phyloP scores from a whole-genome alignment of 2,888 invertebrate species.

The Bellardia pandia region DNA sequence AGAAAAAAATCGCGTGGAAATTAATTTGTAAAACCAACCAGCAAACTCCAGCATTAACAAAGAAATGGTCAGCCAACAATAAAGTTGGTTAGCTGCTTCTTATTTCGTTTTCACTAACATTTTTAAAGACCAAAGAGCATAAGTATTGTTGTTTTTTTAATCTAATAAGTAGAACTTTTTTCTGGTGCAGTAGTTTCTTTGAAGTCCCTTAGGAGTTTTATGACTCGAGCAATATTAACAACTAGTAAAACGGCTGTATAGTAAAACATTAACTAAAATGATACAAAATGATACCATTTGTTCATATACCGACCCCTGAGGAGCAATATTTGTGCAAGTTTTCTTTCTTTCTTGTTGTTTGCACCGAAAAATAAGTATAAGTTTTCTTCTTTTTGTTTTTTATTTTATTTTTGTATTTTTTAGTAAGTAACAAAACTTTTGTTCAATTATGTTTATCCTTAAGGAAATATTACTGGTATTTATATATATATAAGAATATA shows the following conservation, averaged over 20 bases:
- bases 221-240: constrained; percentile 39
- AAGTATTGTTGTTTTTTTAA: neutral
- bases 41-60: constrained; percentile 22
- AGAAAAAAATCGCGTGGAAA: constrained; percentile 21
- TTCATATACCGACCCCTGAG: constrained; percentile 38
- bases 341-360: neutral
- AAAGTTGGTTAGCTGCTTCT: neutral
- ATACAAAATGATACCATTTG: constrained; percentile 57
- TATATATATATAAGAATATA: neutral
- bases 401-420: neutral
- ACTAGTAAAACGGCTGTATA: constrained; percentile 42
- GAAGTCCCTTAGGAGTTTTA: constrained; percentile 12
- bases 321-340: constrained; percentile 58
- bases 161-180: neutral
- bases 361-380: neutral
- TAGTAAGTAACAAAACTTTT: constrained; percentile 34
- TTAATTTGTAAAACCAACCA: constrained; percentile 34
- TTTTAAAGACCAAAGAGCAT: neutral
- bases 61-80: constrained; percentile 22
- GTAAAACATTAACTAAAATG: constrained; percentile 59
- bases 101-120: neutral
- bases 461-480: constrained; percentile 42
- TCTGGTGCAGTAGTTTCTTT: neutral
- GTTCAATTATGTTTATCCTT: constrained; percentile 62
- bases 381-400: neutral